These are phyloP conservation scores for Pseudachorutes palmiensis DNA, from an alignment of 1,140 invertebrate species.

Conservation along the genomic window DNA sequence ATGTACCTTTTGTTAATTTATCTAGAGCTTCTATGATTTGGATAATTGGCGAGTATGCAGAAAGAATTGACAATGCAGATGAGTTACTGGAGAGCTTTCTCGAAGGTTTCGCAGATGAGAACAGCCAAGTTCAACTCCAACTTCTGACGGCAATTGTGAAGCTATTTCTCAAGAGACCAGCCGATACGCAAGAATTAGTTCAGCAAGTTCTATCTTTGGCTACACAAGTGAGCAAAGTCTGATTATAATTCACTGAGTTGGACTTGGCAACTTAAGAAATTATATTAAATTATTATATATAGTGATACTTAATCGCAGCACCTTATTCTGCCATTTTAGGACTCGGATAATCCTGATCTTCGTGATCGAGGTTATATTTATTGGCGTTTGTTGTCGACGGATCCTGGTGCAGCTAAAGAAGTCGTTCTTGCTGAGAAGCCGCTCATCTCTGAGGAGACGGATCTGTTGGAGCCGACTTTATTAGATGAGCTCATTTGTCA, in stretches of 20 bases:
- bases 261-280: too few species aligned
- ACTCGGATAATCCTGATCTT: slow-evolving; percentile 99
- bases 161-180: slow-evolving; percentile 93
- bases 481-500: slow-evolving; percentile 98
- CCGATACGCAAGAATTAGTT: slow-evolving; percentile 96
- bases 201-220: slow-evolving; percentile 56
- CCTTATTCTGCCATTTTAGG: slow-evolving; percentile 56
- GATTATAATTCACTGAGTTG: too few species aligned
- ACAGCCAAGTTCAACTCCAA: slow-evolving; percentile 96
- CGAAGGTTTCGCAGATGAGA: slow-evolving; percentile 99
- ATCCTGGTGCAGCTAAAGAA: slow-evolving; percentile 97
- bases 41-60: slow-evolving; percentile 99
- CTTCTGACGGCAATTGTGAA: slow-evolving; percentile 97
- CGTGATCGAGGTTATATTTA: slow-evolving; percentile 99
- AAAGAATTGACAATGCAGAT: slow-evolving; percentile 98
- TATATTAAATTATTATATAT: too few species aligned
- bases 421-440: slow-evolving; percentile 99
- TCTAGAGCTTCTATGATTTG: slow-evolving; percentile 96
- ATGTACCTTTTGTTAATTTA: slow-evolving; percentile 12
- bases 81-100: slow-evolving; percentile 96
- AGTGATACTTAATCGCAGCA: too few species aligned
- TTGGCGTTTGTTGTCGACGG: slow-evolving; percentile 95
- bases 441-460: slow-evolving; percentile 97
- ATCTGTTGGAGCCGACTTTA: slow-evolving; percentile 93
- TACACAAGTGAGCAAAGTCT: slow-evolving; percentile 39